These are phyloP conservation scores for Pseudochirops corinnae DNA, from an alignment of 2,797 vertebrate genomes.

Conservation along the genomic window DNA sequence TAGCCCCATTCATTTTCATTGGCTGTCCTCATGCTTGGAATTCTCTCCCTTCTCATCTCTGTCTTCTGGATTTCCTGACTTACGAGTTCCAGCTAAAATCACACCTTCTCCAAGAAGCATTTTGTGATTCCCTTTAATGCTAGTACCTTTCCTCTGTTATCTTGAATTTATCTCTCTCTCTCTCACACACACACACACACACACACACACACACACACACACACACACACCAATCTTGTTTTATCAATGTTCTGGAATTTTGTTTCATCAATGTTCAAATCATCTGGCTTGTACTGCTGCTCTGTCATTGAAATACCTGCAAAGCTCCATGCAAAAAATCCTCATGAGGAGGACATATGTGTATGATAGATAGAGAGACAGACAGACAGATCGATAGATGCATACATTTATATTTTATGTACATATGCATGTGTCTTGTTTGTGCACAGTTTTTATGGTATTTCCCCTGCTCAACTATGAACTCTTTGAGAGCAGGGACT, in stretches of 20 bases:
- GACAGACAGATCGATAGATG: no score
- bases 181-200: neutral
- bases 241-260: neutral
- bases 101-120: neutral
- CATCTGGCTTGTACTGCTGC: neutral
- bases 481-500: neutral
- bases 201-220: neutral
- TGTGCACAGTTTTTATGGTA: no score
- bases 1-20: neutral
- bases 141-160: neutral
- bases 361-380: fast-evolving
- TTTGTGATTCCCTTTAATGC: neutral
- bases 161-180: neutral
- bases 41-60: neutral
- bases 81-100: neutral
- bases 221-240: neutral
- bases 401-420: no score
- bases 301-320: constrained; percentile 1
- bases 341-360: constrained; percentile 21
- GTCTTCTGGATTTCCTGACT: neutral
- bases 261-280: constrained; percentile 9
- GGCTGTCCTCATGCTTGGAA: neutral
- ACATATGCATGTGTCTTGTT: no score
- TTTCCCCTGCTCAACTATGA: neutral
- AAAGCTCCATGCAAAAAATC: constrained; percentile 27